phyloP scores from a whole-genome alignment of 1,140 invertebrate species.

The Ptiloglossa arizonensis region DNA sequence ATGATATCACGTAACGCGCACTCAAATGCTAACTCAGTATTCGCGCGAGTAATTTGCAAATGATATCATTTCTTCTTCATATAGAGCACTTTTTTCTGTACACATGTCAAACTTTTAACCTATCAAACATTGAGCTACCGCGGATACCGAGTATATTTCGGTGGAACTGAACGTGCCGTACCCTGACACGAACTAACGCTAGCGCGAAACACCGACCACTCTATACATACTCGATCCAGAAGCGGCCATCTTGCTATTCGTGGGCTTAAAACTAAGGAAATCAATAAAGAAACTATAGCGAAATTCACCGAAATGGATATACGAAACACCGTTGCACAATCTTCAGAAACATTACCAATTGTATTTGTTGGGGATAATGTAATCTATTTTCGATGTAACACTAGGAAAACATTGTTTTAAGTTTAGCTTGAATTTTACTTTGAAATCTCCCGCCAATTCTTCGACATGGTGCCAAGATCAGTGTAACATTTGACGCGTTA shows the following conservation, averaged over 20 bases:
- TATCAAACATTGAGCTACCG: conserved; percentile 8
- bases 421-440: not conserved
- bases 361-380: not conserved
- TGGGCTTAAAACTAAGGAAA: conserved; percentile 37
- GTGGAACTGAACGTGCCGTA: conserved; percentile 35
- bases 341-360: not conserved
- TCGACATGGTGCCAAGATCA: not conserved
- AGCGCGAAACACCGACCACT: conserved; percentile 37
- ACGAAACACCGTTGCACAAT: not conserved
- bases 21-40: conserved; percentile 1
- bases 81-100: not conserved
- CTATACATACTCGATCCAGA: conserved; percentile 36
- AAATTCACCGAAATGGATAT: too few relatives aligned
- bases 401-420: not conserved
- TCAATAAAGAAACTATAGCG: conserved; percentile 20
- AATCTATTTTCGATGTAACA: not conserved
- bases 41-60: conserved; percentile 21
- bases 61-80: conserved; percentile 3
- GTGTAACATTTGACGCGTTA: not conserved
- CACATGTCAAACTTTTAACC: conserved; percentile 49
- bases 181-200: conserved; percentile 44
- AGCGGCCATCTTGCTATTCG: conserved; percentile 56
- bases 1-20: conserved; percentile 15
- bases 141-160: conserved; percentile 28
- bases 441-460: conserved; percentile 24